Base-by-base conservation (phyloP, 2,113 vertebrate species). In the Brachionichthys hirsutus region DNA sequence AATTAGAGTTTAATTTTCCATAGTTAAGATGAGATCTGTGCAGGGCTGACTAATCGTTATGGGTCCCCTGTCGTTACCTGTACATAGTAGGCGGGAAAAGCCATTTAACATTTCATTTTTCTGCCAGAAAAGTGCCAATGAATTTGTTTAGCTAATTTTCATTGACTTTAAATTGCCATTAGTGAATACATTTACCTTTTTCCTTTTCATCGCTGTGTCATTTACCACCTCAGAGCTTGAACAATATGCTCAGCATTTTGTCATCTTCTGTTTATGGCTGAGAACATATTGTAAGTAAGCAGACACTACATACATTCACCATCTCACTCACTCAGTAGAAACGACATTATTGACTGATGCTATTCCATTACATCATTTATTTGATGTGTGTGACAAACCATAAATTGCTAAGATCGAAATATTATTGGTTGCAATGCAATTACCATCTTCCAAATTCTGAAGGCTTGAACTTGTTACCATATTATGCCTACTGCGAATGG, bases 1-100 rank as follows among this genome's bases (percentile, higher is more conserved):
- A 69, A 84, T 89, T 75, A 77, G 65, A 66, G 45, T 17, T 42
- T 82, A 83, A 72, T 85, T 78, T 76, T 62, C 18, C 57, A n/a
- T 57, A 43, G 65, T 66, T 54, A 62, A 55, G 79, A 84, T 86
- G 67, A 73, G 42, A 84, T 85, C 53, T 51, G 49, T 65, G n/a
- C 55, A 11, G 50, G 20, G 34, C 62, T 62, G 53, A 67, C n/a
- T 52, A 63, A 73, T 64, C n/a, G 80, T 65, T 70, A 54, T 72
- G 59, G 49, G 38, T 72, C 56, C 35, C 13, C 20, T 40, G 60
- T 71, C 66, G 78, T 83, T 78, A 49, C 15, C 55, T 30, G 12
- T 13, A 24, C 12, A 54, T 62, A 36, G 38, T 56, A 3, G 24
- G 49, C 54, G 1, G 34, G n/a, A 68, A 40, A 30, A 61, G 34